These are phyloP conservation scores for Lithophane semibrunnea DNA, from an alignment of 2,888 invertebrate genomes.

Conservation along the genomic window DNA sequence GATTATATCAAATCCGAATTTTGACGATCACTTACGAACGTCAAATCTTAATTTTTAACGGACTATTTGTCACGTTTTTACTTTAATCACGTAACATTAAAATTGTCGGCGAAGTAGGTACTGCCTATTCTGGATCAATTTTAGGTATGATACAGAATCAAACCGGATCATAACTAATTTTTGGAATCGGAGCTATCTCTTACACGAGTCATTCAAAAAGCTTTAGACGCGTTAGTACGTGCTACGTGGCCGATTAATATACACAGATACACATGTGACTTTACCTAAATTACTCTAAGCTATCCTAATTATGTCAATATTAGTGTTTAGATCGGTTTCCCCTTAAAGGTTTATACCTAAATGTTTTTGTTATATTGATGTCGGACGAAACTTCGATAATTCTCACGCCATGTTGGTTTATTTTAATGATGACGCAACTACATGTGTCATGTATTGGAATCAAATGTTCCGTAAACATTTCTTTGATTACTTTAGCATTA, in stretches of 20 bases:
- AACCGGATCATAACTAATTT: constrained; percentile 8
- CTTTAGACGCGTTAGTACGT: constrained; percentile 12
- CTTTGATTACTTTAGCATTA: constrained; percentile 11
- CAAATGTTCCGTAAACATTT: constrained; percentile 43
- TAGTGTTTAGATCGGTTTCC: too few relatives aligned
- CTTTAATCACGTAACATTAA: neutral
- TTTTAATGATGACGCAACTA: constrained; percentile 50
- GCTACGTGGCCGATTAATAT: constrained; percentile 20
- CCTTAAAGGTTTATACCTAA: neutral
- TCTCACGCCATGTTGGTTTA: constrained; percentile 23
- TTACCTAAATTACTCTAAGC: too few relatives aligned
- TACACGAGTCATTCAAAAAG: constrained; percentile 9
- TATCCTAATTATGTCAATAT: too few relatives aligned
- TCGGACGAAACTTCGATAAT: constrained; percentile 10
- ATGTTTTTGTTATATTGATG: constrained; percentile 30
- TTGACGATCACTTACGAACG: constrained; percentile 23
- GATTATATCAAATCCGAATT: constrained; percentile 18
- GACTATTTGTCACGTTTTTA: neutral
- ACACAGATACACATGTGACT: neutral
- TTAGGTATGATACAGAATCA: constrained; percentile 11
- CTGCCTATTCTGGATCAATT: constrained; percentile 3
- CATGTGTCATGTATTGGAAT: constrained; percentile 21
- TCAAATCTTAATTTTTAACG: neutral
- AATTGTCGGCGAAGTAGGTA: neutral
- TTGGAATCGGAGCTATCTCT: constrained; percentile 22